phyloP scores from a whole-genome alignment of 2,113 vertebrate genomes.

The Lagopus leucura region DNA sequence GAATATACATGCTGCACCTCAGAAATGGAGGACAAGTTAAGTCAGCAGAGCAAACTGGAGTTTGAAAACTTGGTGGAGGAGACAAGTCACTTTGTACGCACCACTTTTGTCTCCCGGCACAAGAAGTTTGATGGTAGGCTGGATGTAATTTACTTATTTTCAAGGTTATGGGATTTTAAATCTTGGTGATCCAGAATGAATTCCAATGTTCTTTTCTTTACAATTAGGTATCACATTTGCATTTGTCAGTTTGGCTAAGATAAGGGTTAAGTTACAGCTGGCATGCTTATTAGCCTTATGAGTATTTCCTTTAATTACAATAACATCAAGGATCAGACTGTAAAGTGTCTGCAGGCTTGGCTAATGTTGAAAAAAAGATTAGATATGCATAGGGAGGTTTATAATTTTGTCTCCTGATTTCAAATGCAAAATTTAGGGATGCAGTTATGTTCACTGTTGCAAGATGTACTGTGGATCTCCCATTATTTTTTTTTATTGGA shows the following conservation, averaged over 20 bases:
- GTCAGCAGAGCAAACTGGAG: slow-evolving; percentile 91
- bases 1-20: slow-evolving; percentile 93
- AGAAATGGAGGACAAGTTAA: slow-evolving; percentile 93
- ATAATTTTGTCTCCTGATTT: slow-evolving; percentile 40
- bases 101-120: slow-evolving; percentile 90
- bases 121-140: slow-evolving; percentile 94
- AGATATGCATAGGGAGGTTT: slow-evolving; percentile 21
- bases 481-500: background rate
- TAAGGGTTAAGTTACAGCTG: slow-evolving; percentile 56
- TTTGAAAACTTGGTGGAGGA: slow-evolving; percentile 91
- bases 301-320: slow-evolving; percentile 62
- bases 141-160: background rate
- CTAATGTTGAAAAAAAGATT: slow-evolving; percentile 47
- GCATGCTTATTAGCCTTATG: slow-evolving; percentile 34
- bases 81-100: slow-evolving; percentile 90
- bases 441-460: slow-evolving; percentile 23
- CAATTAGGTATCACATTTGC: slow-evolving; percentile 11
- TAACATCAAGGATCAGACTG: slow-evolving; percentile 36
- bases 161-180: slow-evolving; percentile 7
- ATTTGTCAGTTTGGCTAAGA: slow-evolving; percentile 34
- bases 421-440: slow-evolving; percentile 39
- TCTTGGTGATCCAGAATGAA: background rate
- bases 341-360: slow-evolving; percentile 38
- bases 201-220: background rate
- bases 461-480: slow-evolving; percentile 16